Base-by-base conservation (phyloP, 2,113 vertebrate genomes). In the Athene cunicularia region DNA sequence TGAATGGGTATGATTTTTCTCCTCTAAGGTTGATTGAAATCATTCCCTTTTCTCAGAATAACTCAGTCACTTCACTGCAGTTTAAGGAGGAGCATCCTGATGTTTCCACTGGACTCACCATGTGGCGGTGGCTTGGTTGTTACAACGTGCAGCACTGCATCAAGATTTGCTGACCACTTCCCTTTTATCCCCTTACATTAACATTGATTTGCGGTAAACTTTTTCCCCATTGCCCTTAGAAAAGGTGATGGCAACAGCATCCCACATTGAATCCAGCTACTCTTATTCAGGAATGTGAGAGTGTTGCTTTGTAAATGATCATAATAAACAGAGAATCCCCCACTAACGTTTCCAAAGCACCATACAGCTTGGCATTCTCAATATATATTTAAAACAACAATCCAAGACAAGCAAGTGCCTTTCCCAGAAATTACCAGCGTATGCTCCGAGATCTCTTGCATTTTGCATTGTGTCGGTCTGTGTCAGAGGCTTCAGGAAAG, bases 401-500 rank as follows among this genome's bases (percentile, higher is more conserved):
- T 97, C 90, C 52, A 90, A 96, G 96, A 98, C 96, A 97, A 97
- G 97, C 18, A 74, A 86, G 71, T 94, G 85, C 95, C 91, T 97
- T 95, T 96, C 96, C 84, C 95, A 96, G 95, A 98, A 98, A 98
- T 98, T 98, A 97, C 97, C 97, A 98, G 70, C 80, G 95, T 97
- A 95, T 98, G 98, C 96, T 98, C 92, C 1, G 12, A 96, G 98
- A 98, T 98, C 96, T 97, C 98, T 96, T 96, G 98, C 97, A 98
- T 98, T 98, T 98, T 98, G 98, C 98, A 98, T 98, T 98, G 97
- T 98, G 98, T 98, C 98, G 98, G 96, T 97, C 96, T 96, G 95
- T 98, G 98, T 98, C 98, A 98, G 96, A 98, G 97, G 98, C 98
- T 98, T 98, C 97, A 97, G 97, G 97, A 98, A 98, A 98, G 97